phyloP scores from a whole-genome alignment of 2,113 vertebrate species.

The Chaetodon trifascialis region DNA sequence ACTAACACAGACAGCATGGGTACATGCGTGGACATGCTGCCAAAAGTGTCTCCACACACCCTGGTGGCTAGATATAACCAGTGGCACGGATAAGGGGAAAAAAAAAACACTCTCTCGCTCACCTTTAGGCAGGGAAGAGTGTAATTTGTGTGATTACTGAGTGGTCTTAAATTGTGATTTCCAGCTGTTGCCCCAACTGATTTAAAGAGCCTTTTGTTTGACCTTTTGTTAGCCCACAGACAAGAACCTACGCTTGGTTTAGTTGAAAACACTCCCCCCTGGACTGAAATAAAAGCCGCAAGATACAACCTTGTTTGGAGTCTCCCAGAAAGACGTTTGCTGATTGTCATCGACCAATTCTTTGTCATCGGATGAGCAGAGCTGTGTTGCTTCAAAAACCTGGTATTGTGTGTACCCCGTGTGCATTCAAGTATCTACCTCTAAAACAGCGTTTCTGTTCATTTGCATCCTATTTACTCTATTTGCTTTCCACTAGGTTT shows the following conservation, averaged over 20 bases:
- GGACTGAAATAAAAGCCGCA: not conserved
- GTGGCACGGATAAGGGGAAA: not conserved
- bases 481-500: slow-evolving; percentile 54
- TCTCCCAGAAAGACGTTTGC: not conserved
- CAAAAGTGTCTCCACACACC: slow-evolving; percentile 19
- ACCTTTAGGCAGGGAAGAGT: slow-evolving; percentile 34
- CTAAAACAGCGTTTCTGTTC: slow-evolving; percentile 36
- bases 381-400: not conserved
- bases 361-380: not conserved
- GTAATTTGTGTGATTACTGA: slow-evolving; percentile 78
- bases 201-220: slow-evolving; percentile 62
- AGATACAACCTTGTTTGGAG: slow-evolving; percentile 27
- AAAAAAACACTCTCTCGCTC: slow-evolving; percentile 1
- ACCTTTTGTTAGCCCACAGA: slow-evolving; percentile 56
- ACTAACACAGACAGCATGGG: slow-evolving; percentile 11
- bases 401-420: not conserved
- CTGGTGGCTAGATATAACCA: slow-evolving; percentile 31
- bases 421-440: slow-evolving; percentile 34
- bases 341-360: not conserved
- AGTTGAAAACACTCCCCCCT: slow-evolving; percentile 32
- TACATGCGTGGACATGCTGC: slow-evolving; percentile 5
- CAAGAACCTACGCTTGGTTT: slow-evolving; percentile 24
- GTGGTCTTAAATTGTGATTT: slow-evolving; percentile 75
- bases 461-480: slow-evolving; percentile 56
- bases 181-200: slow-evolving; percentile 65